phyloP scores from a whole-genome alignment of 1,140 invertebrate genomes.

The Coenobita brevimanus region DNA sequence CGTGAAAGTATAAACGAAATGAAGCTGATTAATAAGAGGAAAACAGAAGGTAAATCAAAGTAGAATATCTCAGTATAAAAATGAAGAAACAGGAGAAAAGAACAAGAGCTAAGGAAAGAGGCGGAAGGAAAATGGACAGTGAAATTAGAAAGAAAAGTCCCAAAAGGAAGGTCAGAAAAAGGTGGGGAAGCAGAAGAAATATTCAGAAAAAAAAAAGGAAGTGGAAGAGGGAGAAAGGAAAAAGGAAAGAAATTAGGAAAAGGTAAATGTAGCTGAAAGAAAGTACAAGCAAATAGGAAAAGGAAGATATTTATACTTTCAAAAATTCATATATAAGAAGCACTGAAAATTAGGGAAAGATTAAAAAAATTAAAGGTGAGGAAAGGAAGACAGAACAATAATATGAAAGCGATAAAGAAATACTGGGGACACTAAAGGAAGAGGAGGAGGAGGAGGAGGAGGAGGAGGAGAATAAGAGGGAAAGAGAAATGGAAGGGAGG shows the following conservation, averaged over 20 bases:
- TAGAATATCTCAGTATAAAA: background rate
- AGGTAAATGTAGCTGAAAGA: background rate
- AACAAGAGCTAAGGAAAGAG: background rate
- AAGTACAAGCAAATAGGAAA: background rate
- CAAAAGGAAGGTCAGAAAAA: background rate
- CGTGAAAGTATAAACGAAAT: background rate
- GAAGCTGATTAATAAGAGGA: background rate
- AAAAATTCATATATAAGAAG: background rate
- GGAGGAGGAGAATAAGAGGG: background rate
- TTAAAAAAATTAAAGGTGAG: background rate
- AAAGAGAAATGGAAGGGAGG: background rate
- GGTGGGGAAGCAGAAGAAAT: background rate
- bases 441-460: too few relatives aligned
- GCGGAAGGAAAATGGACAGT: too few relatives aligned
- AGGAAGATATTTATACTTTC: background rate
- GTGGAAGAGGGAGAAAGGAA: background rate
- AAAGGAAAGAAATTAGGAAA: background rate
- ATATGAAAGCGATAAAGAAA: background rate
- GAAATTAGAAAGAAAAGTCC: too few relatives aligned
- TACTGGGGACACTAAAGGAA: background rate
- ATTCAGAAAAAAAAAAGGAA: background rate
- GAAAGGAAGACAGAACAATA: background rate
- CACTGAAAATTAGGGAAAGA: background rate
- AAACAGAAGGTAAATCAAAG: background rate
- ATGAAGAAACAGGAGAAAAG: background rate